Base-by-base conservation (phyloP, 2,888 invertebrate species). In the Nomada flava region DNA sequence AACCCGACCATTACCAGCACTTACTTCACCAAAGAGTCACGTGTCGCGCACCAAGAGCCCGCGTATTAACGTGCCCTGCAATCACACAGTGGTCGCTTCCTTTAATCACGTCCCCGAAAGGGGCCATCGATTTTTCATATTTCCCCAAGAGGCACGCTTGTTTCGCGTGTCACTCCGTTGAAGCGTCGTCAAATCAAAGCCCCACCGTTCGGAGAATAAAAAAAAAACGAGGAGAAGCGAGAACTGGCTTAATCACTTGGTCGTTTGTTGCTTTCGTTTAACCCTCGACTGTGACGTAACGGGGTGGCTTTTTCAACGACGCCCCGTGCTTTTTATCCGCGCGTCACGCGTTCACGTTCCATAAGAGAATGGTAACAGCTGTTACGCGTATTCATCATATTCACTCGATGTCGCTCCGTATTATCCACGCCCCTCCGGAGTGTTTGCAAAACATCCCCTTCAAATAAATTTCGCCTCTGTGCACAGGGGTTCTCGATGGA, bases 341-440 rank as follows among this genome's bases (percentile, higher is more conserved):
- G 81, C 78, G 76, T 79, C 72, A 72, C 73, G 82, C 69, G 71
- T 64, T 62, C 69, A 62, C 60, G 70, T 76, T 84, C 76, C 68
- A 42, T 42, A 26, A n/a, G 29, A 42, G 63, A 60, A 23, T n/a
- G 20, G 60, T 59, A 82, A 79, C 82, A 82, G 82, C 85, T 86
- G 81, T 84, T 83, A 81, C 79, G 71, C 69, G 73, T 87, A 85
- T 89, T 88, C 82, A 80, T 88, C 84, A 88, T 79, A 75, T 71
- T 36, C 75, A 59, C 47, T 63, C 69, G 60, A 64, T 81, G 84
- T 68, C 79, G 76, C 76, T 55, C 18, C 69, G 72, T 72, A 77
- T 87, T 87, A 68, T 79, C 65, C 71, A 42, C 53, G 36, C 23
- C 26, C 53, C 57, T 26, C 7, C 15, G 53, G n/a, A 72, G 47